phyloP scores from a whole-genome alignment of 2,888 invertebrate species.

The Keiferia lycopersicella region DNA sequence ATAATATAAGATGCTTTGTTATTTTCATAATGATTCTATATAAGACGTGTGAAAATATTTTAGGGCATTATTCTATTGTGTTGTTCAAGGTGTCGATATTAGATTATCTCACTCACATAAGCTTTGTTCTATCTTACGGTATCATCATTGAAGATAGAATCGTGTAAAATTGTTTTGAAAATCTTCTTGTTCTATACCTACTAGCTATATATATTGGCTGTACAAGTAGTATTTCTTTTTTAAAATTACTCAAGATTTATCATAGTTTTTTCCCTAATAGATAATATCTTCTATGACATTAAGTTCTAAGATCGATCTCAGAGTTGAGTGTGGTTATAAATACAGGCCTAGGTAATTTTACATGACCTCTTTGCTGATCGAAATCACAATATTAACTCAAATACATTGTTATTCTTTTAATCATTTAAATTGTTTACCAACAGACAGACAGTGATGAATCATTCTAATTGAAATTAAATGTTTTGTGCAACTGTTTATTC shows the following conservation, averaged over 20 bases:
- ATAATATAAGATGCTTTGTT: slow-evolving; percentile 55
- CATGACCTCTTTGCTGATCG: background rate
- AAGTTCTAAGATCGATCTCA: too few species aligned
- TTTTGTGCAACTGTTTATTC: slow-evolving; percentile 19
- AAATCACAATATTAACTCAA: background rate
- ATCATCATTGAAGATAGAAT: slow-evolving; percentile 5
- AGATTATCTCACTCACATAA: slow-evolving; percentile 24
- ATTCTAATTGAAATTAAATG: slow-evolving; percentile 11
- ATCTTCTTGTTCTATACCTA: background rate
- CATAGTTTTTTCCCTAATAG: too few species aligned
- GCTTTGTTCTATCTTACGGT: slow-evolving; percentile 5
- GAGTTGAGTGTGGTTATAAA: too few species aligned
- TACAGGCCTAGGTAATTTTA: too few species aligned
- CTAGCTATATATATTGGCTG: background rate
- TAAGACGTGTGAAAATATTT: slow-evolving; percentile 53
- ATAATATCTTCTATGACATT: too few species aligned
- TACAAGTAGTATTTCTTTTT: background rate
- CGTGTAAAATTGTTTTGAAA: background rate
- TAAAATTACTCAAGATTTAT: too few species aligned
- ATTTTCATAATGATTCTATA: slow-evolving; percentile 45
- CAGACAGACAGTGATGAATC: slow-evolving; percentile 16
- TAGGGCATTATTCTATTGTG: slow-evolving; percentile 47
- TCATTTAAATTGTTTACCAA: slow-evolving; percentile 1
- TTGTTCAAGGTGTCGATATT: slow-evolving; percentile 43
- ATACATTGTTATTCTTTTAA: background rate